Evolutionary conservation across 2,113 vertebrate species (phyloP).

Genomic region (Megaceryle maxima): DNA sequence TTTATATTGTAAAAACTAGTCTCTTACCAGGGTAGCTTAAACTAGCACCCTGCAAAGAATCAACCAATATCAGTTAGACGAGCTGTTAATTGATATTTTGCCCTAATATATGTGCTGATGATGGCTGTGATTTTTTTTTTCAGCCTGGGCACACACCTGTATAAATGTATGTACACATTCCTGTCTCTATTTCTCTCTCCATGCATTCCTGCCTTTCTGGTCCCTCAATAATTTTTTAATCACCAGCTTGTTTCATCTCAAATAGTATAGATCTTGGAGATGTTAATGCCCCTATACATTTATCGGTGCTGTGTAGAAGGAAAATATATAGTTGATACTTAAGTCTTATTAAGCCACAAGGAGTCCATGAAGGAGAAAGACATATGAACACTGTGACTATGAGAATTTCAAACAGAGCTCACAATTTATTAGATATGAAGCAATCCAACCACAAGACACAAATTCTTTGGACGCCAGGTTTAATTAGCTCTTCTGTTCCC

Average conservation of each 20-base stretch:
- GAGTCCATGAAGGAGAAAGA: background rate
- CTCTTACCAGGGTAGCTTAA: background rate
- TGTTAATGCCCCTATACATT: background rate
- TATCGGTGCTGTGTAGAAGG: background rate
- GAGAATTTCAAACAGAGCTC: background rate
- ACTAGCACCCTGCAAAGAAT: background rate
- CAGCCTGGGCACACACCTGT: background rate
- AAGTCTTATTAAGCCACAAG: background rate
- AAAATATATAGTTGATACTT: background rate
- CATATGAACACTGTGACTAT: background rate
- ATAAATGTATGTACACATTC: background rate
- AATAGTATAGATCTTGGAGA: background rate
- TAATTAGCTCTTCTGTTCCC: background rate
- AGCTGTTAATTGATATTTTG: background rate
- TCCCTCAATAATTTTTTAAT: background rate
- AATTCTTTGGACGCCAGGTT: background rate
- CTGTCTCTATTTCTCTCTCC: background rate
- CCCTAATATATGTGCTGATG: background rate
- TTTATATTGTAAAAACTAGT: background rate
- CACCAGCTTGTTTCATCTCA: background rate
- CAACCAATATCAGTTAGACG: background rate
- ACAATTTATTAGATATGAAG: background rate
- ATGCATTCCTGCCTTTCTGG: background rate
- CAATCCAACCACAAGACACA: background rate
- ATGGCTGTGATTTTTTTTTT: background rate